Evolutionary conservation across 1,140 invertebrate genomes (phyloP), one percentile per base, ranked within the genome.

Genomic region (Ectropis grisescens): DNA sequence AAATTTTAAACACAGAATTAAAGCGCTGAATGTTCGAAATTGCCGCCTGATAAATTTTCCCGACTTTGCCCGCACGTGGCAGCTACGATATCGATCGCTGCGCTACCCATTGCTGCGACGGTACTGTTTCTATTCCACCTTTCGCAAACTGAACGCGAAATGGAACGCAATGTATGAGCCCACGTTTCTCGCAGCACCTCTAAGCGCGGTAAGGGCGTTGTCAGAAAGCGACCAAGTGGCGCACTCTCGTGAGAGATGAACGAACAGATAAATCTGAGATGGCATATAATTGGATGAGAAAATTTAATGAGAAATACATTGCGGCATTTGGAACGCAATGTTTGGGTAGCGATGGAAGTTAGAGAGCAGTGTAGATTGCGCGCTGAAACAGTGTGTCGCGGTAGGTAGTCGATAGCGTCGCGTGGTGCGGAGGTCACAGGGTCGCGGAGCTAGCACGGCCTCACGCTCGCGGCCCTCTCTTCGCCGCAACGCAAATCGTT

Each of bases 401-500:
- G n/a, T n/a, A n/a, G n/a, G n/a, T n/a, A n/a, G n/a, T n/a, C n/a
- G n/a, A n/a, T n/a, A n/a, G n/a, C n/a, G 14, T 31, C 19, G 11
- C 24, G n/a, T 47, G 28, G 47, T 71, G 37, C 14, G 41, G 38
- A 10, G 10, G 47, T 56, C 34, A 45, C 59, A 61, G 67, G 74
- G 69, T 61, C 58, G 58, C 61, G 52, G 39, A 65, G 54, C 71
- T 66, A 72, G 61, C 53, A 56, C 66, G 69, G 67, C 62, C 59
- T 75, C 59, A n/a, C n/a, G n/a, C n/a, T n/a, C n/a, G 60, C 65
- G 70, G 72, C 67, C 67, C 64, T 75, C 61, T 65, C 58, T 58
- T 48, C 53, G 59, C 69, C 65, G 61, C 69, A 71, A 68, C 68
- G 61, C 70, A 75, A 78, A 78, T 81, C 72, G 75, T 81, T 78